Base-by-base conservation (phyloP, 2,888 invertebrate species). In the Caenorhabditis afra region DNA sequence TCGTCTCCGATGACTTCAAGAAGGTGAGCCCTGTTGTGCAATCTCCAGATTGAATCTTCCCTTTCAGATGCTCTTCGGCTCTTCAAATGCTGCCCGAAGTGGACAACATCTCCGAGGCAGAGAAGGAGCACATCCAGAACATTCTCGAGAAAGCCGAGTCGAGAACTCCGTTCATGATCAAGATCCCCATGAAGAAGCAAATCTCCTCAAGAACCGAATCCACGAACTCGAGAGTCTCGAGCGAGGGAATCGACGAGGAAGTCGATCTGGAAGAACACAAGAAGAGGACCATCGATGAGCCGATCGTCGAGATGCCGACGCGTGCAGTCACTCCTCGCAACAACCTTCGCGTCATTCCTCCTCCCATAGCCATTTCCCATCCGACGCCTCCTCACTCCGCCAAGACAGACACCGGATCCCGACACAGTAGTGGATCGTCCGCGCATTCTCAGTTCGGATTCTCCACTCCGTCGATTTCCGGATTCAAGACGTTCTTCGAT, bases 121-220 rank as follows among this genome's bases (percentile, higher is more conserved):
- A 88, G 57, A 77, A 83, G n/a, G 82, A 83, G 49, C 88, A 88
- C 65, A 88, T 88, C 52, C 85, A 86, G 41, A 81, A 52, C 41
- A 86, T 88, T 3, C 45, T 88, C 44, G 84, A 82, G 37, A 87
- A 84, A 62, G 87, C 86, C 0, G 86, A 85, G 50, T 73, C 70
- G 10, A 50, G 75, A 16, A 77, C 83, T n/a, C 81, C 87, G 16
- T 87, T 65, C 41, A 75, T 85, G 62, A 70, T 74, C 5, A 62
- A 50, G 18, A 41, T 74, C 11, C 78, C 67, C 18, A 62, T 71
- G 41, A 64, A 59, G 29, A 79, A 79, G 35, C 79, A 79, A 37
- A 64, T 79, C 20, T 79, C 79, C 2, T 79, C 79, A 12, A 57
- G 79, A 59, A 79, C 79, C 7, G 79, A 79, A 58, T 79, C 79